Evolutionary conservation across 2,888 invertebrate genomes (phyloP).

Genomic region (Apamea crenata): DNA sequence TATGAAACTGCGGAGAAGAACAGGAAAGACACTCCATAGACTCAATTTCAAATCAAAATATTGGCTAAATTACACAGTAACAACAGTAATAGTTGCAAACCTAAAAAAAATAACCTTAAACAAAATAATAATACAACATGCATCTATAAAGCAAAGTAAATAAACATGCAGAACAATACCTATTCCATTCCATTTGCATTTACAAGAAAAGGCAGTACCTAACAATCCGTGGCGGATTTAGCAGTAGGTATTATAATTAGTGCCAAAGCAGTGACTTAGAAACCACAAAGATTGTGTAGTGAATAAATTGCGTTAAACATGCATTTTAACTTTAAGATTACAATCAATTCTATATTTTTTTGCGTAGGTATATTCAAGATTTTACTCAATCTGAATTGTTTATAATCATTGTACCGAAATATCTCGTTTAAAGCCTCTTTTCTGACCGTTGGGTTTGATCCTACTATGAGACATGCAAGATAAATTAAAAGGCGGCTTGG

Average conservation of each 20-base stretch:
- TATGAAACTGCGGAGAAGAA: neutral
- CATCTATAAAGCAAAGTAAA: constrained; percentile 29
- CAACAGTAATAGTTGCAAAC: neutral
- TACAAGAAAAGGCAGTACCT: constrained; percentile 3
- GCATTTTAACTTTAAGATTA: neutral
- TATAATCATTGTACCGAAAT: neutral
- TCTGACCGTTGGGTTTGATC: neutral
- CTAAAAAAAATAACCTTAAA: neutral
- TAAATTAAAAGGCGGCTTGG: neutral
- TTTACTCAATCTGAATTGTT: neutral
- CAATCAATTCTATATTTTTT: neutral
- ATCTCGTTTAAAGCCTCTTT: neutral
- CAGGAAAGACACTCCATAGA: neutral
- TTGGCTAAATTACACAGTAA: neutral
- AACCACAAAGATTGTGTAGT: constrained; percentile 26
- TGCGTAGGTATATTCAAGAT: neutral
- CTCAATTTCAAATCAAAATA: neutral
- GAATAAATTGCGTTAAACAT: constrained; percentile 21
- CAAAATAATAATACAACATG: neutral
- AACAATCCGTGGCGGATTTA: constrained; percentile 11
- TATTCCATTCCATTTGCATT: constrained; percentile 31
- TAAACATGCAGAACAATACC: constrained; percentile 16
- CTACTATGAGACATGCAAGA: neutral
- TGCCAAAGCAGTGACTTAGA: constrained; percentile 14
- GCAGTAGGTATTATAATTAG: constrained; percentile 34